phyloP scores from a whole-genome alignment of 2,113 vertebrate species.

The Hippolais icterina region DNA sequence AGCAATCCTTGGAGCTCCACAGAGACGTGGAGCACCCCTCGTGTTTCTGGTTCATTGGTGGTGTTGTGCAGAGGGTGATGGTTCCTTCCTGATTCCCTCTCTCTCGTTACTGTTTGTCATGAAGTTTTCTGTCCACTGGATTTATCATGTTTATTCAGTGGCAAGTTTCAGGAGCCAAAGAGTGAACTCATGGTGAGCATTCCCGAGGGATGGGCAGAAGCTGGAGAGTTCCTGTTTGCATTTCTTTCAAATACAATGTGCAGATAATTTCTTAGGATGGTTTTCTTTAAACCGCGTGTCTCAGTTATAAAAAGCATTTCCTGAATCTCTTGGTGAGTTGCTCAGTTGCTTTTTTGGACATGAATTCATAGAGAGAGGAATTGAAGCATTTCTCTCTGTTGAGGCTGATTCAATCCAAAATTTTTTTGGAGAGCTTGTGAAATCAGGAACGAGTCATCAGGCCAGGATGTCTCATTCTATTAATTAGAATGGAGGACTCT shows the following conservation, averaged over 20 bases:
- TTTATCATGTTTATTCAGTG: slow-evolving; percentile 62
- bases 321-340: not conserved
- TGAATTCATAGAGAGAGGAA: not conserved
- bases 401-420: not conserved
- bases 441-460: not conserved
- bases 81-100: not conserved
- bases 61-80: not conserved
- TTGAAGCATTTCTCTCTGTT: not conserved
- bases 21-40: accelerated
- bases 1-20: not conserved
- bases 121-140: not conserved
- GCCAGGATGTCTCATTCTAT: not conserved
- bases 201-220: slow-evolving; percentile 27
- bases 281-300: not conserved
- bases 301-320: slow-evolving; percentile 24
- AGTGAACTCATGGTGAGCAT: slow-evolving; percentile 18
- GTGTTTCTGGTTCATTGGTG: accelerated
- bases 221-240: slow-evolving; percentile 39
- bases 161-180: slow-evolving; percentile 13
- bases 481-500: not conserved
- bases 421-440: not conserved
- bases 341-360: not conserved
- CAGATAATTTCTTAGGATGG: not conserved
- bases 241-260: not conserved
- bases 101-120: not conserved